These are phyloP conservation scores for Venustaconcha ellipsiformis DNA, from an alignment of 1,140 invertebrate genomes.

Conservation along the genomic window DNA sequence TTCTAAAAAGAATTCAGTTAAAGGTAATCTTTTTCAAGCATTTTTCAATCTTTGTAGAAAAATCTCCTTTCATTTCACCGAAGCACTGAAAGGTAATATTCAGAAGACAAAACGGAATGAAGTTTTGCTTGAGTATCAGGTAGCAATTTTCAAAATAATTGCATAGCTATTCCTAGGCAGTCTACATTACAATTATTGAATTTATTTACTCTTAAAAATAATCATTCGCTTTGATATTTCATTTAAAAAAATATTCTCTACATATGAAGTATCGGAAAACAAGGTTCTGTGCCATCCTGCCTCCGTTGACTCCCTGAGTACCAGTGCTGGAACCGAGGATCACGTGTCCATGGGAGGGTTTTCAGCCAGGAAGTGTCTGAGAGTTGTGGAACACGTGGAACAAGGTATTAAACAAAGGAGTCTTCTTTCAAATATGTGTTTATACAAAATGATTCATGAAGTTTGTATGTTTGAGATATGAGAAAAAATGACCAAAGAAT, in stretches of 20 bases:
- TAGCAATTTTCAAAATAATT: not conserved
- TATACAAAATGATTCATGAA: too few species aligned
- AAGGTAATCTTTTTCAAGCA: too few species aligned
- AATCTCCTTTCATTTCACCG: too few species aligned
- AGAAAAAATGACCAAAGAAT: too few species aligned
- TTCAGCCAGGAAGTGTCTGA: slow-evolving; percentile 77
- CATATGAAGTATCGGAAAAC: slow-evolving; percentile 74
- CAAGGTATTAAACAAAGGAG: slow-evolving; percentile 51
- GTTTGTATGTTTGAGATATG: too few species aligned
- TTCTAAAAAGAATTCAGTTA: too few species aligned
- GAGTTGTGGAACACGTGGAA: slow-evolving; percentile 79
- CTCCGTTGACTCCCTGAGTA: slow-evolving; percentile 80
- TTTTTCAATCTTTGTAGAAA: too few species aligned
- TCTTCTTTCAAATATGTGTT: too few species aligned
- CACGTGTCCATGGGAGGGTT: slow-evolving; percentile 83
- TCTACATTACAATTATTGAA: not conserved
- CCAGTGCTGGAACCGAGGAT: slow-evolving; percentile 82
- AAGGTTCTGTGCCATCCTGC: slow-evolving; percentile 83
- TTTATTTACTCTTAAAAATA: not conserved
- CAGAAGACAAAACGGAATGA: not conserved
- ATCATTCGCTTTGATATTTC: not conserved
- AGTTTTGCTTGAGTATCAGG: not conserved
- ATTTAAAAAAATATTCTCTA: not conserved
- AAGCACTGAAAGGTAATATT: too few species aligned
- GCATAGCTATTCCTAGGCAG: too few species aligned